Base-by-base conservation (phyloP, 2,888 invertebrate genomes). In the Elysia crispata region DNA sequence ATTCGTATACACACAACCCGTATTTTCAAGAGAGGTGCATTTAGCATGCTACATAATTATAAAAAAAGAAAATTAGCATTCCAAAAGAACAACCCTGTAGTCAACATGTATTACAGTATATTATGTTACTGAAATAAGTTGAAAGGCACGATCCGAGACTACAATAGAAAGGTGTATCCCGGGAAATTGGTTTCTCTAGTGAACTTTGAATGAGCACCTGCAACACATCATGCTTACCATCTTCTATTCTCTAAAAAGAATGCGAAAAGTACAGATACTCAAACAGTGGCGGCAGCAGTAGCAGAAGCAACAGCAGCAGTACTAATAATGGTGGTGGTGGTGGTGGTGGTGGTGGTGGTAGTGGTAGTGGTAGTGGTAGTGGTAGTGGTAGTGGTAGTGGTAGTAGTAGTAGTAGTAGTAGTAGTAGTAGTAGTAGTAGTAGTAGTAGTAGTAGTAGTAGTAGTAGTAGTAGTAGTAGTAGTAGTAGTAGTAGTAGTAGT, bases 401-500 rank as follows among this genome's bases (percentile, higher is more conserved):
- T 66, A 23, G 66, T 18, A 23, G 66, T 25, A 23, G 15, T 25
- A 66, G 25, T 3, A 23, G 66, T 33, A n/a, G 70, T n/a, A 33
- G 33, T 41, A 23, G 41, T 73, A 54, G 73, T 54, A 50, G 73
- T 54, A 50, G 73, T 54, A 30, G 13, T 73, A 11, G 54, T 73
- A 54, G 54, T 28, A 50, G 73, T 54, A 50, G 73, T 28, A 50
- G 15, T 73, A 50, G 50, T 73, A 73, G 73, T 28, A 50, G 54
- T 54, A 50, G 50, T 73, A 73, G 28, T 28, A 50, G 54, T 54
- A n/a, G 73, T 54, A 73, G 73, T 54, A 30, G 73, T 73, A 50
- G 54, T 73, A 11, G 31, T 73, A 15, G 73, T 73, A 50, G 13
- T 73, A 50, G 73, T 73, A 50, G 13, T 73, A 50, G 50, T 73